Evolutionary conservation across 2,888 invertebrate genomes (phyloP).

Genomic region (Oxycera nigricornis): DNA sequence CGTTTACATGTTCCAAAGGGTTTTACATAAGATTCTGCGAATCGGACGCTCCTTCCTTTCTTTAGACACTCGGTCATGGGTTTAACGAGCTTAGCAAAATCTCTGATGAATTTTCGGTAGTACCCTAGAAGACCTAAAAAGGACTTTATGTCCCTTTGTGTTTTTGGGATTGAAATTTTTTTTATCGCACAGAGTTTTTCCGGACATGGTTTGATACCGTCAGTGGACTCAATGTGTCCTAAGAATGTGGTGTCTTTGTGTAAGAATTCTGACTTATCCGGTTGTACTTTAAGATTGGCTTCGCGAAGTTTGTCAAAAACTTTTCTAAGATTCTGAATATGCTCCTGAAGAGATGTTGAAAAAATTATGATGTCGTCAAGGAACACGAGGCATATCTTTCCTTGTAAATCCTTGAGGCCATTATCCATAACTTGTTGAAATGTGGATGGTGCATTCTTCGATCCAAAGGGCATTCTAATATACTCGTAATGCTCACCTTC

Average conservation of each 20-base stretch:
- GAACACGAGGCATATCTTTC: background rate
- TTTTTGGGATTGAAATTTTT: background rate
- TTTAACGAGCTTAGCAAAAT: background rate
- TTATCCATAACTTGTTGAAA: background rate
- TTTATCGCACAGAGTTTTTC: background rate
- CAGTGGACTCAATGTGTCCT: background rate
- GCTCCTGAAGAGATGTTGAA: background rate
- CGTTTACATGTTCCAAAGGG: conserved; percentile 1
- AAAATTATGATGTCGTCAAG: background rate
- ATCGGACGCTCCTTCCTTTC: background rate
- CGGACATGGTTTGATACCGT: background rate
- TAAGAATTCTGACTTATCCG: background rate
- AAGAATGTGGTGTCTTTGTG: background rate
- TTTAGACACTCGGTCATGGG: background rate
- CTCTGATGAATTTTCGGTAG: background rate
- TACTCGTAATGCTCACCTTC: conserved; percentile 37
- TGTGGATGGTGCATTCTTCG: conserved; percentile 29
- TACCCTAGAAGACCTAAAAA: background rate
- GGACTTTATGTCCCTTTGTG: background rate
- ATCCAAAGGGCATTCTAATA: conserved; percentile 35
- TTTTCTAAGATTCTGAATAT: background rate
- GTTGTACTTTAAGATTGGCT: background rate
- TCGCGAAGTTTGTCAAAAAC: background rate
- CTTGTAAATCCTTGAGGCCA: background rate
- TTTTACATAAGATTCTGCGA: background rate